These are phyloP conservation scores for Eustalomyia histrio DNA, from an alignment of 2,888 invertebrate species.

Conservation along the genomic window DNA sequence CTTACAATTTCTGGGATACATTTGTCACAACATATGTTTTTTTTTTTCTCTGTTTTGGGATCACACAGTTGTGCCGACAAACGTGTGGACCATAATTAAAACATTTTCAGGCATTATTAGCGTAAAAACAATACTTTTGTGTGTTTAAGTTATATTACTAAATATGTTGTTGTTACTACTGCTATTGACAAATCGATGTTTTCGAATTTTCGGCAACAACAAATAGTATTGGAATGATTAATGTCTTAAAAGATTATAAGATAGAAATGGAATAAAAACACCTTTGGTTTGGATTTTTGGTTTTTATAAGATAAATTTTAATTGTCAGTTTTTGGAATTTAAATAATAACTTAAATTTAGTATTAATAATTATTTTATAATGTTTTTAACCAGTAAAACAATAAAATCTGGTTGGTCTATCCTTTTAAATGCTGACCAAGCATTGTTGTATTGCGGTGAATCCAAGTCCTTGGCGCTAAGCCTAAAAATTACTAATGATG, in stretches of 20 bases:
- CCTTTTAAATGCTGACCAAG: conserved; percentile 48
- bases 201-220: conserved; percentile 12
- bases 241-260: conserved; percentile 17
- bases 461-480: no score
- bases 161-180: no score
- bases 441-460: no score
- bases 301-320: conserved; percentile 18
- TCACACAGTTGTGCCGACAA: conserved; percentile 57
- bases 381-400: conserved; percentile 12
- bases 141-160: conserved; percentile 1
- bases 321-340: background rate
- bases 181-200: conserved; percentile 58
- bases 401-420: conserved; percentile 37
- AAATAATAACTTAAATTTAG: background rate
- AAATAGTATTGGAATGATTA: conserved; percentile 26
- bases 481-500: no score
- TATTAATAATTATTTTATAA: conserved; percentile 11
- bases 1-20: conserved; percentile 40
- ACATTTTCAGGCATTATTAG: conserved; percentile 62
- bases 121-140: conserved; percentile 51
- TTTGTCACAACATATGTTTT: conserved; percentile 65
- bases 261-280: conserved; percentile 9
- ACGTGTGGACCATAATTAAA: conserved; percentile 64
- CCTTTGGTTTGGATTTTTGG: background rate
- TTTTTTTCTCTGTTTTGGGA: conserved; percentile 5